Evolutionary conservation across 2,888 invertebrate genomes (phyloP).

Genomic region (Hydraecia micacea): DNA sequence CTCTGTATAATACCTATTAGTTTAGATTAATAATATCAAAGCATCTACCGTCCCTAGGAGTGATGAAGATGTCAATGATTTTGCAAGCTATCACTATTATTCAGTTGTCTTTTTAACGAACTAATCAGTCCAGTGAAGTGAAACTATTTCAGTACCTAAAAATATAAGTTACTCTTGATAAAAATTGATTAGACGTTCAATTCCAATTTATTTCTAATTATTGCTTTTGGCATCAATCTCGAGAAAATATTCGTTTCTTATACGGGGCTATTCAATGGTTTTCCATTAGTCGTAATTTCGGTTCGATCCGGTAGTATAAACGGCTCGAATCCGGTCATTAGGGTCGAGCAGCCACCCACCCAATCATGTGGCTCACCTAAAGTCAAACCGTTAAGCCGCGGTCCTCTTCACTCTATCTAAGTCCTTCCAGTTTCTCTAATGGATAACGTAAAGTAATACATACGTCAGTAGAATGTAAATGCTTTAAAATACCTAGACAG

Average conservation of each 20-base stretch:
- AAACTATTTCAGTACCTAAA: not conserved
- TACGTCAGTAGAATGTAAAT: not conserved
- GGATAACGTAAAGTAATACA: not conserved
- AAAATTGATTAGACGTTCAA: not conserved
- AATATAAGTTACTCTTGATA: not conserved
- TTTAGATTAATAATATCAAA: conserved; percentile 1
- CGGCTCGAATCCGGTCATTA: conserved; percentile 19
- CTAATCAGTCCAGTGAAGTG: not conserved
- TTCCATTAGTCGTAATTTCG: conserved; percentile 27
- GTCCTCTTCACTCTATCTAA: not conserved
- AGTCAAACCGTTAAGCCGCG: conserved; percentile 1
- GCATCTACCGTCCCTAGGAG: not conserved
- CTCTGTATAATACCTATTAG: too few relatives aligned
- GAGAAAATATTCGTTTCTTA: not conserved
- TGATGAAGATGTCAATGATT: not conserved
- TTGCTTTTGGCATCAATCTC: not conserved
- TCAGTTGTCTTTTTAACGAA: not conserved
- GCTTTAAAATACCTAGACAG: not conserved
- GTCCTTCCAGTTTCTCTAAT: not conserved
- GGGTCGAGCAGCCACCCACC: conserved; percentile 15
- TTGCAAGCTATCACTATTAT: not conserved
- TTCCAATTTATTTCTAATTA: not conserved
- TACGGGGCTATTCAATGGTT: conserved; percentile 1
- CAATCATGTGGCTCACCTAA: conserved; percentile 37
- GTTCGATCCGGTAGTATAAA: conserved; percentile 9